Evolutionary conservation across 1,140 invertebrate species (phyloP).

Genomic region (Atta colombica): DNA sequence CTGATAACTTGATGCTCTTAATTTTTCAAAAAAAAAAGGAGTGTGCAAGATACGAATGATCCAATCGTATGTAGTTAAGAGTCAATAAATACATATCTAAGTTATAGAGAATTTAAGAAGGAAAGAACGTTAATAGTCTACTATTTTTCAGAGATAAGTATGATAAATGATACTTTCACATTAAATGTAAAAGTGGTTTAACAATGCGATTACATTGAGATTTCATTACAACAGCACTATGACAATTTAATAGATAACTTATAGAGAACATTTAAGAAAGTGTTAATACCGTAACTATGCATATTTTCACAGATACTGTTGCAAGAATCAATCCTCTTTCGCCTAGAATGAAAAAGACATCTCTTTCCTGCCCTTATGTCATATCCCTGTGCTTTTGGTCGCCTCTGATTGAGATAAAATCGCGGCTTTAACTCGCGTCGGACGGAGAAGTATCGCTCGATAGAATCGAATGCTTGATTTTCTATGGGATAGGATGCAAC

Average conservation of each 20-base stretch:
- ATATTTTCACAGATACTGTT: background rate
- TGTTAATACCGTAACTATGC: background rate
- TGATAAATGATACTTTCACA: too few relatives aligned
- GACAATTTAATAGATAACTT: background rate
- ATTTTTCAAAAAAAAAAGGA: too few relatives aligned
- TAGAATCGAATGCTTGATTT: slow-evolving; percentile 80
- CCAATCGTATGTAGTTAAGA: too few relatives aligned
- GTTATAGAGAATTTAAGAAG: too few relatives aligned
- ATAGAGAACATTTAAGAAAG: background rate
- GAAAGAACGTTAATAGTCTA: too few relatives aligned
- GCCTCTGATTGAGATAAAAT: slow-evolving; percentile 76
- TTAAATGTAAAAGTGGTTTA: background rate
- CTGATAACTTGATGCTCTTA: too few relatives aligned
- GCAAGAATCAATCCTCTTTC: slow-evolving; percentile 11
- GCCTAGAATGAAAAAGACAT: slow-evolving; percentile 19
- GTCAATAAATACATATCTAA: too few relatives aligned
- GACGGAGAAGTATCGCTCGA: slow-evolving; percentile 72
- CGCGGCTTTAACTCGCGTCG: slow-evolving; percentile 72
- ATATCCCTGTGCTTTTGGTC: slow-evolving; percentile 51
- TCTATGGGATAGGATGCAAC: slow-evolving; percentile 75
- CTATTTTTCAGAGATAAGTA: too few relatives aligned
- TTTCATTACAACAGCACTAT: background rate
- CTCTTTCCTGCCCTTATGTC: slow-evolving; percentile 28
- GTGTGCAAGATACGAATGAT: too few relatives aligned
- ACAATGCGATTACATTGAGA: background rate